Evolutionary conservation across 2,797 vertebrate genomes (phyloP).

Genomic region (Peromyscus aztecus): DNA sequence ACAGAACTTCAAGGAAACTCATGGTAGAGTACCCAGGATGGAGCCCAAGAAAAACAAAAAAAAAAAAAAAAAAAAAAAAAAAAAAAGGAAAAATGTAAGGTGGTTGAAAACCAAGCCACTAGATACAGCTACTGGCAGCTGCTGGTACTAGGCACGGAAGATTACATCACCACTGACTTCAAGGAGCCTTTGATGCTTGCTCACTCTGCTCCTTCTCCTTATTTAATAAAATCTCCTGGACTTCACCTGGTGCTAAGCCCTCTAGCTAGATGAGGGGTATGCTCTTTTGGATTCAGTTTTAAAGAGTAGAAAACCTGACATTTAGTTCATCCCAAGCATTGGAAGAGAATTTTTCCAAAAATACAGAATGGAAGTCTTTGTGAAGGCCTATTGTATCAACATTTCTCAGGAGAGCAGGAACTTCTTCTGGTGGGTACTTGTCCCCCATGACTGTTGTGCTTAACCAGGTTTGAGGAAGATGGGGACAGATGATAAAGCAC

Average conservation of each 20-base stretch:
- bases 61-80: slow-evolving; percentile 29
- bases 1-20: background rate
- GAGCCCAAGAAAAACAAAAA: background rate
- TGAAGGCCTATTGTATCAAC: background rate
- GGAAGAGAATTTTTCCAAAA: background rate
- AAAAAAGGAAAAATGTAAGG: background rate
- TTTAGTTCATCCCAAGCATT: background rate
- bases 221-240: background rate
- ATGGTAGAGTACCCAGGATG: background rate
- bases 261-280: background rate
- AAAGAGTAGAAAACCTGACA: background rate
- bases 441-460: background rate
- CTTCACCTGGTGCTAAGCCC: background rate
- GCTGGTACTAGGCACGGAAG: background rate
- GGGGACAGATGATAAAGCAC: background rate
- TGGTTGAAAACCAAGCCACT: background rate
- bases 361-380: background rate
- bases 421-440: background rate
- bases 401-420: slow-evolving; percentile 6
- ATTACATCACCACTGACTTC: background rate
- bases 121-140: background rate
- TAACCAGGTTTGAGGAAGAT: background rate
- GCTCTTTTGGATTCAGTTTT: background rate
- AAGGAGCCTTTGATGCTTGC: background rate
- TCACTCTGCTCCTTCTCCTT: background rate